Percentiles rank a stretch among this genome's conserved stretches.
phyloP scores from a whole-genome alignment of 2,888 invertebrate genomes.

The Sinhomidia bicolor region DNA sequence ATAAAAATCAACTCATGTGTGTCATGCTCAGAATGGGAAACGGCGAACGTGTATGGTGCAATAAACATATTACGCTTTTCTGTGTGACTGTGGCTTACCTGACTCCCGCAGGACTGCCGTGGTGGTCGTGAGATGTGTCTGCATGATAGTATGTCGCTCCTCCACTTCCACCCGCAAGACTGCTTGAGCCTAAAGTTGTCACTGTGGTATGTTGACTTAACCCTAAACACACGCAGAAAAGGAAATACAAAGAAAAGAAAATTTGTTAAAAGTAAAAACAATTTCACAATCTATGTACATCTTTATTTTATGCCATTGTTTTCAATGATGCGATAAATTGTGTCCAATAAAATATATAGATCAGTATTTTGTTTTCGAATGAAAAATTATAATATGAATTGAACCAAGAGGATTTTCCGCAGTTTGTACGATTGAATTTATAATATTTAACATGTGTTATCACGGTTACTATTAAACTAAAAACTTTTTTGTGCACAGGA shows the following conservation, averaged over 20 bases:
- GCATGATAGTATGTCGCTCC: conserved; percentile 82
- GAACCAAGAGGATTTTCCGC: not conserved
- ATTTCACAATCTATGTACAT: too few relatives aligned
- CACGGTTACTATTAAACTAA: not conserved
- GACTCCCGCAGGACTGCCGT: conserved; percentile 82
- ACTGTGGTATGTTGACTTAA: conserved; percentile 83
- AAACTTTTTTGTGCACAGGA: too few relatives aligned
- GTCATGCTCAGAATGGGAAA: not conserved
- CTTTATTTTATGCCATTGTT: too few relatives aligned
- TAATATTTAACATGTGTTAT: not conserved
- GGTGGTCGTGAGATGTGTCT: conserved; percentile 83
- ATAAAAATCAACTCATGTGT: not conserved
- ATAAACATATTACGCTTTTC: too few relatives aligned
- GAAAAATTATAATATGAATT: not conserved
- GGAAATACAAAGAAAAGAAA: not conserved
- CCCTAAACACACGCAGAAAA: conserved; percentile 56
- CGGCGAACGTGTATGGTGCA: not conserved
- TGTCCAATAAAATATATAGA: not conserved
- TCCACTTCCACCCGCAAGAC: conserved; percentile 81
- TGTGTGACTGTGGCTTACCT: conserved; percentile 64
- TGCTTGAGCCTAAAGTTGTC: conserved; percentile 83
- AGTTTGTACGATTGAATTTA: not conserved
- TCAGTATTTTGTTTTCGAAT: not conserved
- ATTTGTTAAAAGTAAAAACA: not conserved
- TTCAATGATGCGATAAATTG: too few relatives aligned